These are phyloP conservation scores for Megastigmus dorsalis DNA, from an alignment of 2,888 invertebrate species.

Conservation along the genomic window DNA sequence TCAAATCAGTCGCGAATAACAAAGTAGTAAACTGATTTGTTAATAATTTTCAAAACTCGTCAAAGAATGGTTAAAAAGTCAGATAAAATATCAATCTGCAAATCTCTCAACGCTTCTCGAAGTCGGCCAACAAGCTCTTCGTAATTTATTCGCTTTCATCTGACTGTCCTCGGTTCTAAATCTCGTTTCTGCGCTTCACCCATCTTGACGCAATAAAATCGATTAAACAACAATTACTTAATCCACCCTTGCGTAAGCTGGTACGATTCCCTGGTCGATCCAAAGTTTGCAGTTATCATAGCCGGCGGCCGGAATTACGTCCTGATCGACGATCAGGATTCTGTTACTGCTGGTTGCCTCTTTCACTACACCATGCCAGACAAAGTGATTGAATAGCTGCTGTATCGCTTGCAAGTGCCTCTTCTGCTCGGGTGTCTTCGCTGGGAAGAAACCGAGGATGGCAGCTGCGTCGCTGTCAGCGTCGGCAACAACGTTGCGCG, in stretches of 20 bases:
- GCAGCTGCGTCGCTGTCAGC: constrained; percentile 85
- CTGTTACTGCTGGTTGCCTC: constrained; percentile 77
- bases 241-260: constrained; percentile 84
- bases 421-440: constrained; percentile 83
- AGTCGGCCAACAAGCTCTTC: constrained; percentile 9
- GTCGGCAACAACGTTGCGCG: constrained; percentile 76
- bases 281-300: constrained; percentile 87
- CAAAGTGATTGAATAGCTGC: constrained; percentile 87
- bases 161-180: background rate
- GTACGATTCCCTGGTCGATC: constrained; percentile 82
- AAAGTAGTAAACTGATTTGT: constrained; percentile 2
- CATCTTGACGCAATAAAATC: constrained; percentile 19
- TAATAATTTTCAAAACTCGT: constrained; percentile 32
- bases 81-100: constrained; percentile 36
- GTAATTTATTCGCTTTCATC: constrained; percentile 1
- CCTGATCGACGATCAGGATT: constrained; percentile 83
- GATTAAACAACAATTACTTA: constrained; percentile 72
- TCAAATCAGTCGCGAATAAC: constrained; percentile 29
- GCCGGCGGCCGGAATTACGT: constrained; percentile 79
- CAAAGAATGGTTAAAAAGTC: constrained; percentile 13
- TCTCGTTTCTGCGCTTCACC: background rate
- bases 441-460: constrained; percentile 85
- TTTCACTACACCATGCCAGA: constrained; percentile 83
- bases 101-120: constrained; percentile 25
- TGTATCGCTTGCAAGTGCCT: constrained; percentile 87